Base-by-base conservation (phyloP, 1,140 invertebrate genomes). In the Heliconius eleuchia region DNA sequence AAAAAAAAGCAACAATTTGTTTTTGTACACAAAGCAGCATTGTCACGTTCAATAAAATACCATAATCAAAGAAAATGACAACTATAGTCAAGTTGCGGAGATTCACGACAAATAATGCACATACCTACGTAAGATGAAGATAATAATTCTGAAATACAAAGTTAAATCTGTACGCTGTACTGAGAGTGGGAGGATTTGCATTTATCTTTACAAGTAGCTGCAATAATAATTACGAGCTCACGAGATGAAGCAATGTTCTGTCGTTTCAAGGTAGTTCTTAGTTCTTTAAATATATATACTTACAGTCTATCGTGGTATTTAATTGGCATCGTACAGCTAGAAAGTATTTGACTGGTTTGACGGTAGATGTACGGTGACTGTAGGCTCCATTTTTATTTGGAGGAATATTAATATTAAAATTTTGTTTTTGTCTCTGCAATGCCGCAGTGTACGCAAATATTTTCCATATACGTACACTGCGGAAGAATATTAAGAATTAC, bases 121-220 rank as follows among this genome's bases (percentile, higher is more conserved):
- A 30, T 66, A 18, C 27, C 27, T 66, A 66, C 60, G 34, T 75
- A 66, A 16, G 23, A 75, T 57, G 74, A 75, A 75, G 74, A 75
- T 60, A 75, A 75, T 75, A 76, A 76, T 76, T 70, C 66, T 76
- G 60, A 60, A 70, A 76, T 70, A 13, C 37, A 66, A 23, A 76
- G 74, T 76, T 71, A 76, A 76, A 70, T 71, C 74, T 60, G 39
- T 71, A 30, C 60, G 23, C 5, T 52, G 52, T 30, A 66, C 37
- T 3, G 37, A 52, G 74, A 76, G 74, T 76, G 74, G 74, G 74
- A 46, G 60, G 60, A 39, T 50, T 76, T 42, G 60, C 37, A 71
- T 34, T 70, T 46, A 66, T 66, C 60, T 66, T 66, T 66, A 6
- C 60, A 30, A 66, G 60, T 30, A 16, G 60, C 11, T 66, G 27